phyloP scores from a whole-genome alignment of 2,888 invertebrate genomes.

The Vannuccia rotundouncinata region DNA sequence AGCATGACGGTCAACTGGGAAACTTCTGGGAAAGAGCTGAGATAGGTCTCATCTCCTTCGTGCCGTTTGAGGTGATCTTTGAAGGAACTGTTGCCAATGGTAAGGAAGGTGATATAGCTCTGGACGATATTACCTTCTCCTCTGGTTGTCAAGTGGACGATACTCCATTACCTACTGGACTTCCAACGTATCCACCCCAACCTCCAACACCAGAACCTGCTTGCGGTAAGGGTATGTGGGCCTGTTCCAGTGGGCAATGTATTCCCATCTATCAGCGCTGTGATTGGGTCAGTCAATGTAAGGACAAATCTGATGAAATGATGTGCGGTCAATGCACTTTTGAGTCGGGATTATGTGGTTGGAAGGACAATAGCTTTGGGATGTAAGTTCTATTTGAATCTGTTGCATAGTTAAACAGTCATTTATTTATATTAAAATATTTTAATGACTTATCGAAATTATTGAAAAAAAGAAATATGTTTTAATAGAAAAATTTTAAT shows the following conservation, averaged over 20 bases:
- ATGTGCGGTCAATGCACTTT: constrained; percentile 32
- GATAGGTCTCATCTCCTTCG: constrained; percentile 38
- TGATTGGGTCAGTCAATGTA: constrained; percentile 29
- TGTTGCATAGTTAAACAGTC: no score
- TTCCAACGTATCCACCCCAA: constrained; percentile 12
- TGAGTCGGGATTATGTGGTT: constrained; percentile 36
- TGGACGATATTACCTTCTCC: constrained; percentile 45
- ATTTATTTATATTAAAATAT: no score
- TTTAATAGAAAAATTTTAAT: no score
- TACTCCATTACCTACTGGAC: background rate
- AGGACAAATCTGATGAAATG: background rate
- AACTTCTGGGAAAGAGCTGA: constrained; percentile 48
- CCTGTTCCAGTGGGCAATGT: constrained; percentile 42
- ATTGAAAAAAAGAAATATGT: no score
- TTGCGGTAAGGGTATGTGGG: constrained; percentile 36
- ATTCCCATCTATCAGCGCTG: constrained; percentile 40
- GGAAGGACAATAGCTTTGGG: constrained; percentile 29
- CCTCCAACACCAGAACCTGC: constrained; percentile 1
- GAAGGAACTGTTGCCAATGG: constrained; percentile 45
- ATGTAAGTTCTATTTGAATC: background rate
- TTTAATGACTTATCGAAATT: no score
- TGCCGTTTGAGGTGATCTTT: constrained; percentile 44
- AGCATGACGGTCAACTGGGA: constrained; percentile 44
- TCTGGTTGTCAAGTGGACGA: constrained; percentile 41
- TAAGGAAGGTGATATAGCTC: constrained; percentile 45